phyloP scores from a whole-genome alignment of 2,797 vertebrate genomes.

The Centropyge bicolor region DNA sequence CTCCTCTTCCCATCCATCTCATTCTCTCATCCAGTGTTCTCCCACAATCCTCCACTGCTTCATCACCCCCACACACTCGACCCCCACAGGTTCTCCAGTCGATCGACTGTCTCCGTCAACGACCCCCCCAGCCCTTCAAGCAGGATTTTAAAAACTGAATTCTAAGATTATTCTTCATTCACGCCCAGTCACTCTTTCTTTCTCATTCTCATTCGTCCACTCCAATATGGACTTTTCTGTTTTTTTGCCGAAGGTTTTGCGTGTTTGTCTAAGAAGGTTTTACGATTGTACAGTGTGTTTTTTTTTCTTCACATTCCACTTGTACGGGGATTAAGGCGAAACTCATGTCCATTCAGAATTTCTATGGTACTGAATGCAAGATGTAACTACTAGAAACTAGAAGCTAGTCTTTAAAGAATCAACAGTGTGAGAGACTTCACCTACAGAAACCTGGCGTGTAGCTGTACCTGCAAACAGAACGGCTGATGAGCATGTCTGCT shows the following conservation, averaged over 20 bases:
- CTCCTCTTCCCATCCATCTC: conserved; percentile 28
- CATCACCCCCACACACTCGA: conserved; percentile 15
- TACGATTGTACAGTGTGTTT: conserved; percentile 64
- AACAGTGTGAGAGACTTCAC: conserved; percentile 36
- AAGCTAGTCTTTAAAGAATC: conserved; percentile 54
- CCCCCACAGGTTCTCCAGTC: conserved; percentile 48
- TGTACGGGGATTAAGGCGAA: background rate
- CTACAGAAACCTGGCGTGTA: conserved; percentile 20
- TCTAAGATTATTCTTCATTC: conserved; percentile 23
- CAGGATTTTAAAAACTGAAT: conserved; percentile 63
- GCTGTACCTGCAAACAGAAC: background rate
- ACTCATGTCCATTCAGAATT: conserved; percentile 48
- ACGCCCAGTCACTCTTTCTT: conserved; percentile 1
- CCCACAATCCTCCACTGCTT: conserved; percentile 25
- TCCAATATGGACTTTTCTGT: conserved; percentile 47
- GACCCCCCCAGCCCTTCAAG: conserved; percentile 54
- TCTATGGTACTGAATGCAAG: conserved; percentile 59
- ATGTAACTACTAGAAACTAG: conserved; percentile 50
- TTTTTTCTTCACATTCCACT: conserved; percentile 50
- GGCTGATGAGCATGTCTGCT: conserved; percentile 63
- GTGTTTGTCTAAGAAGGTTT: conserved; percentile 53
- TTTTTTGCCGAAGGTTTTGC: conserved; percentile 28
- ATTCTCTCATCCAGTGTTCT: conserved; percentile 52
- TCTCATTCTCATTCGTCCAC: conserved; percentile 16
- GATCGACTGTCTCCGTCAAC: conserved; percentile 40